Evolutionary conservation across 2,797 vertebrate species (phyloP).

Genomic region (Agapornis canus): DNA sequence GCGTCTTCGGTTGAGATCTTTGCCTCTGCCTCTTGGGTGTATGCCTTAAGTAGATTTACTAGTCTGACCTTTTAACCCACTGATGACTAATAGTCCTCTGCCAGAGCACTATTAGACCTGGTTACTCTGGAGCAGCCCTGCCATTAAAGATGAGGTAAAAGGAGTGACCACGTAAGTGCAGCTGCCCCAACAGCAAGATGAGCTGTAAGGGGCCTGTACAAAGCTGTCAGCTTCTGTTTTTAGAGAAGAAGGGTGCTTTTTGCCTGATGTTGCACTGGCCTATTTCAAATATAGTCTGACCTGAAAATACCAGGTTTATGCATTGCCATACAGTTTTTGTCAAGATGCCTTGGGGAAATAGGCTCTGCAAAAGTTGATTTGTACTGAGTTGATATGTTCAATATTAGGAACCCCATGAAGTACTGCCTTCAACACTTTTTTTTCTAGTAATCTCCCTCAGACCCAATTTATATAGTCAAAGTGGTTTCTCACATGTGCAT

Average conservation of each 20-base stretch:
- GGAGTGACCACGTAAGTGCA: not conserved
- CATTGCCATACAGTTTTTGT: accelerated
- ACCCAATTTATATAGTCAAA: not conserved
- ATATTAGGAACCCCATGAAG: not conserved
- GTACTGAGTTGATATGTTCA: not conserved
- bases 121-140: not conserved
- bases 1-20: not conserved
- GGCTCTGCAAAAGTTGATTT: not conserved
- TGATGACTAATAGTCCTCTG: not conserved
- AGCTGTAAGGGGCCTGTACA: not conserved
- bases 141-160: not conserved
- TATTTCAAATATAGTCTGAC: not conserved
- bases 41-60: not conserved
- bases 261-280: not conserved
- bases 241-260: not conserved
- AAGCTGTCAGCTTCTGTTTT: not conserved
- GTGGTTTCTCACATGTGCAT: accelerated
- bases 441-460: not conserved
- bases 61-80: constrained; percentile 16
- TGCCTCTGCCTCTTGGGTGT: not conserved
- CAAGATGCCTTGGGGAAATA: not conserved
- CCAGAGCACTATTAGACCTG: not conserved
- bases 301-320: accelerated
- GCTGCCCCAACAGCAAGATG: not conserved
- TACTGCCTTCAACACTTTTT: not conserved